phyloP scores from a whole-genome alignment of 2,888 invertebrate species.

The Schizaphis graminum region DNA sequence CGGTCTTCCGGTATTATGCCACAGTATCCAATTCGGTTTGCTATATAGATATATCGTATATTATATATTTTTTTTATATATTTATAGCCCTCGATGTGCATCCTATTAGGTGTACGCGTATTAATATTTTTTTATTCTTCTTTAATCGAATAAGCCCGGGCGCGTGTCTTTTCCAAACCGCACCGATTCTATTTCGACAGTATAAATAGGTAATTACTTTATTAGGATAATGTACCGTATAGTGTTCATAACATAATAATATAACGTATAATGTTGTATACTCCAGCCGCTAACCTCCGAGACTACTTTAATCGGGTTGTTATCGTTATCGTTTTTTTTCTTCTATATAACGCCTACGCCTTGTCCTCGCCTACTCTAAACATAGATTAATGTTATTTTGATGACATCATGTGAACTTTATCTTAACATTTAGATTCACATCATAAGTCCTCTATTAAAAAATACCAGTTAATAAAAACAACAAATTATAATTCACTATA shows the following conservation, averaged over 20 bases:
- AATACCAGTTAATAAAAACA: not conserved
- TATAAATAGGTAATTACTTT: not conserved
- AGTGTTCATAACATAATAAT: not conserved
- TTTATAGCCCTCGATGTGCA: not conserved
- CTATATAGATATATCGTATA: not conserved
- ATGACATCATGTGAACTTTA: not conserved
- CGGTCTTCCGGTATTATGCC: slow-evolving; percentile 38
- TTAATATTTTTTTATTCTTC: not conserved
- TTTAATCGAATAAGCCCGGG: not conserved
- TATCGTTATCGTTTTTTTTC: not conserved
- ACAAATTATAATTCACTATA: not conserved
- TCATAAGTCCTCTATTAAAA: not conserved
- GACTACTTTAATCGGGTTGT: not conserved
- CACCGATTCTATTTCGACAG: not conserved
- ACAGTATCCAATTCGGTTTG: not conserved
- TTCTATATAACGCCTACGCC: not conserved
- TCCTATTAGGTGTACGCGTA: not conserved
- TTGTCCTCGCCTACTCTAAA: not conserved
- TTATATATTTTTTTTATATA: not conserved
- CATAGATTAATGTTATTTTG: not conserved
- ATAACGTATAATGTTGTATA: not conserved
- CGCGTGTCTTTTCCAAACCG: slow-evolving; percentile 10
- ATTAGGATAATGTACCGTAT: not conserved
- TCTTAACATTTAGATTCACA: not conserved
- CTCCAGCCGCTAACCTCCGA: not conserved